Base-by-base conservation (phyloP, 2,113 vertebrate species). In the Stomatorhinus ivindoensis region DNA sequence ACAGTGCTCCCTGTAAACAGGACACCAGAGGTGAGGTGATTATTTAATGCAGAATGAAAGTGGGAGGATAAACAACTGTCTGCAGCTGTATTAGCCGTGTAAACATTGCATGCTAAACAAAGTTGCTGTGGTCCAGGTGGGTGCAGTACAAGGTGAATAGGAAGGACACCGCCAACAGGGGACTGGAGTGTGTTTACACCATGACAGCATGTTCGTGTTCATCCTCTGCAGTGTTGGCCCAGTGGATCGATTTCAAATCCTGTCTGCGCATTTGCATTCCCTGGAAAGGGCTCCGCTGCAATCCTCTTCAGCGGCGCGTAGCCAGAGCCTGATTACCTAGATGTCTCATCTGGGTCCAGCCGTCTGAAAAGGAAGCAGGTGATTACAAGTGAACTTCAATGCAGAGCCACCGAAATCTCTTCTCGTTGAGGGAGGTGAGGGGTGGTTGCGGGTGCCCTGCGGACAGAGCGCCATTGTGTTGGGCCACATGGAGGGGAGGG, bases 1-100 rank as follows among this genome's bases (percentile, higher is more conserved):
- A 11, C 87, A 88, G 83, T 87, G 90, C 89, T 89, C 89, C 88
- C 80, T 90, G 93, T 94, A 95, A 95, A 95, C 94, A 95, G 94
- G 95, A 95, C 94, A 93, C 86, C 46, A 31, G 88, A 50, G 27
- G 15, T 11, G 4, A 47, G 80, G 80, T n/a, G 61, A 27, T 47
- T 21, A 46, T 47, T 31, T 15, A 35, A 82, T 42, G 10, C 50
- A 19, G 51, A 87, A 83, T 82, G 35, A 42, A 61, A 61, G 46
- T 24, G 42, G 21, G 19, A 46, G 24, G 47, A 31, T n/a, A 35
- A 55, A 13, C 50, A 35, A 50, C 15, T 39, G 27, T 55, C 31
- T 9, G 7, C 8, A 50, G 47, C 27, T 7, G 19, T 55, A 87
- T 87, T 53, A n/a, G 50, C 47, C n/a, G 17, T 47, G 48, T 27